Conservation (phyloP, 2,113 vertebrate genomes). For the Psittacula cyanocephala region DNA sequence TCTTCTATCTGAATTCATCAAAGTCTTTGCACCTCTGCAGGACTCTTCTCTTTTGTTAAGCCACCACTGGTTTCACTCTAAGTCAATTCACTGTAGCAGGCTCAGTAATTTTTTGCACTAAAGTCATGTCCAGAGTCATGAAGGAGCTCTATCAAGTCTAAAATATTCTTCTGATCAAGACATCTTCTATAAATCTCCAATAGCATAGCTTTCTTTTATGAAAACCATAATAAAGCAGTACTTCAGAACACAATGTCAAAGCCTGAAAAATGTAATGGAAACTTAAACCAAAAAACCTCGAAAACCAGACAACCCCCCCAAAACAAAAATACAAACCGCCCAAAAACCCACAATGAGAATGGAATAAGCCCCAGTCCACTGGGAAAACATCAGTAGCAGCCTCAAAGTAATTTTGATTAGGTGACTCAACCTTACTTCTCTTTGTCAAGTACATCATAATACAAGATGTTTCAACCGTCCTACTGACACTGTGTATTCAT, state of each 20-base stretch:
- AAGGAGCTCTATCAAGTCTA: not conserved
- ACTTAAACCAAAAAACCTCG: not conserved
- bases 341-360: not conserved
- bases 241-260: not conserved
- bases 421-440: not conserved
- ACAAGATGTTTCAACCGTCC: not conserved
- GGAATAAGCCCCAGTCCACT: not conserved
- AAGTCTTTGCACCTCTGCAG: not conserved
- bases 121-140: not conserved
- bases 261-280: not conserved
- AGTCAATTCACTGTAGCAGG: not conserved
- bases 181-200: not conserved
- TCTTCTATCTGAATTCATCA: not conserved
- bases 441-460: not conserved
- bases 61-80: not conserved
- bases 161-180: not conserved
- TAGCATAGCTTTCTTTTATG: not conserved
- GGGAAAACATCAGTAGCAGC: not conserved
- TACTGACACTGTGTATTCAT: not conserved
- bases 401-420: not conserved
- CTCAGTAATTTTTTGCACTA: not conserved
- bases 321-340: not conserved
- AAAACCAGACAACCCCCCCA: accelerated
- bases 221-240: not conserved
- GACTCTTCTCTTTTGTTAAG: not conserved